phyloP scores from a whole-genome alignment of 2,888 invertebrate species.

The Doris montereyensis region DNA sequence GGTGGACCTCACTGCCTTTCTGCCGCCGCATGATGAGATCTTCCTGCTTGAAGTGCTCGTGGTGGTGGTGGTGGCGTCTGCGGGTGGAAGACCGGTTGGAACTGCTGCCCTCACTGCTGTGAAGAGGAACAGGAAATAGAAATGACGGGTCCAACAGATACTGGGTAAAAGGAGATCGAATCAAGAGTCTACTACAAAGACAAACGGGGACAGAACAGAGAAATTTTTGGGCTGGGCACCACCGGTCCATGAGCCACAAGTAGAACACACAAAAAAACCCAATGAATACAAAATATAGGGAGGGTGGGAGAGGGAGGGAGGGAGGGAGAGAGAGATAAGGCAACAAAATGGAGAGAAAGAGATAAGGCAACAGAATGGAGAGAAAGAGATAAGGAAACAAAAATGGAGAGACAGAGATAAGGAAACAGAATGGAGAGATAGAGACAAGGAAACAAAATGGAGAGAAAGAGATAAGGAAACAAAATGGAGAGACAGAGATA shows the following conservation, averaged over 20 bases:
- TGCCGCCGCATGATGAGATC: constrained; percentile 61
- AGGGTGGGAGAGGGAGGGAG: not conserved
- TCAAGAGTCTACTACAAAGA: too few relatives aligned
- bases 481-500: too few relatives aligned
- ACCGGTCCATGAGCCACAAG: too few relatives aligned
- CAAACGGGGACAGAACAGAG: too few relatives aligned
- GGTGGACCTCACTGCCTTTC: constrained; percentile 63
- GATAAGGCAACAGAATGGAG: not conserved
- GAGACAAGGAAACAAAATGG: not conserved
- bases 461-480: not conserved
- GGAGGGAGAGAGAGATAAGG: constrained; percentile 22
- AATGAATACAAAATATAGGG: not conserved
- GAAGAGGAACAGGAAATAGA: not conserved
- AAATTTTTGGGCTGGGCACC: too few relatives aligned
- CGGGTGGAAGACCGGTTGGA: constrained; percentile 37
- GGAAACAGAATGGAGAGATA: not conserved
- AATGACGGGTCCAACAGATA: too few relatives aligned
- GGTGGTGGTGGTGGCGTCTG: constrained; percentile 49
- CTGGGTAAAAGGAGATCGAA: too few relatives aligned
- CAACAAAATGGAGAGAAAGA: constrained; percentile 24
- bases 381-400: constrained; percentile 4
- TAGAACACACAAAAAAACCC: too few relatives aligned
- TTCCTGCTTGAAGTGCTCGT: constrained; percentile 56
- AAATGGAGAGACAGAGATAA: not conserved
- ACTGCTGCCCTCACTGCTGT: constrained; percentile 42